A percentile compares a stretch with the other conserved stretches of the same genome.
Conservation (phyloP, 2,888 invertebrate species). For the Parascotia fuliginaria region DNA sequence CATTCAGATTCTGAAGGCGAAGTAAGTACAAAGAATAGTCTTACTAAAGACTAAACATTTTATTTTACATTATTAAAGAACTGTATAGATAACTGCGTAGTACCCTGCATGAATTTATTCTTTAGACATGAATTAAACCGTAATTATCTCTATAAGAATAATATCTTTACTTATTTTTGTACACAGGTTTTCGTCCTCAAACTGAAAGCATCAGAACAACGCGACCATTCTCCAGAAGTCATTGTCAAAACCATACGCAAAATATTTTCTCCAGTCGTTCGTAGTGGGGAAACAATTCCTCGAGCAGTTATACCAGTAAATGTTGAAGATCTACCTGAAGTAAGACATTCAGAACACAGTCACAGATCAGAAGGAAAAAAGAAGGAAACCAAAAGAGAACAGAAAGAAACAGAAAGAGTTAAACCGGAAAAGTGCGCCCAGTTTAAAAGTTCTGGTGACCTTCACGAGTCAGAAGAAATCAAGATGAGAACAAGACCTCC, state of each 20-base stretch:
- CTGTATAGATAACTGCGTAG: too few species aligned
- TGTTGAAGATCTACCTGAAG: slow-evolving; percentile 72
- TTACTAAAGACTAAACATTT: too few species aligned
- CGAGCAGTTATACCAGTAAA: slow-evolving; percentile 80
- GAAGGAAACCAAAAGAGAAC: slow-evolving; percentile 50
- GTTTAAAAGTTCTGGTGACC: slow-evolving; percentile 69
- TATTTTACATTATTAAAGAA: too few species aligned
- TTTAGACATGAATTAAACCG: too few species aligned
- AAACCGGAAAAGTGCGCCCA: slow-evolving; percentile 52
- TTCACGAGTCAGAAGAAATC: slow-evolving; percentile 69
- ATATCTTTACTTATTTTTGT: not conserved
- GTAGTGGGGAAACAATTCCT: slow-evolving; percentile 83
- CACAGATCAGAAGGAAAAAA: slow-evolving; percentile 47
- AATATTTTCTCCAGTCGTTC: slow-evolving; percentile 90
- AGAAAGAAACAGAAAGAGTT: slow-evolving; percentile 40
- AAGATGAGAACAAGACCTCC: slow-evolving; percentile 80
- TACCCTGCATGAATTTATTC: too few species aligned
- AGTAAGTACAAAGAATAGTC: slow-evolving; percentile 50
- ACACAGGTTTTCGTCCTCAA: slow-evolving; percentile 74
- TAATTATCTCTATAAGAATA: too few species aligned
- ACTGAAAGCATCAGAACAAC: slow-evolving; percentile 71
- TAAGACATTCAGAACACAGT: slow-evolving; percentile 55
- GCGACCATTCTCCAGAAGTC: slow-evolving; percentile 85
- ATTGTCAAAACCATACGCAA: slow-evolving; percentile 93
- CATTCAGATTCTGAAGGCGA: slow-evolving; percentile 80